Base-by-base conservation (phyloP, 1,140 invertebrate genomes). In the Temnothorax curvispinosus region DNA sequence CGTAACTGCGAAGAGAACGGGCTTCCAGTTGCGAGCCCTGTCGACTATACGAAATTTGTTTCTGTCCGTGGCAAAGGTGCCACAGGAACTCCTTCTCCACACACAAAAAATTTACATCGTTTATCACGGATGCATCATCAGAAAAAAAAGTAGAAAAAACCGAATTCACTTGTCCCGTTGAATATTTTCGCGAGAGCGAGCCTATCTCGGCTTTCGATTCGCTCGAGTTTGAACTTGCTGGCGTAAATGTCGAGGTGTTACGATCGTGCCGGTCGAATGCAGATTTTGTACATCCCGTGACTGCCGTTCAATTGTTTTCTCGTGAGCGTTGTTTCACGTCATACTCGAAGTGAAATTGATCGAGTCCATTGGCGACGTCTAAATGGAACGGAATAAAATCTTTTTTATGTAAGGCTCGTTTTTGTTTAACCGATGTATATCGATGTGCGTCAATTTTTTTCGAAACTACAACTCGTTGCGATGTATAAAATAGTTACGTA, bases 111-210 rank as follows among this genome's bases (percentile, higher is more conserved):
- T 81, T 41, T 74, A 72, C 71, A 82, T 82, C 88, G 65, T 89
- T 89, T 88, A 88, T 89, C 88, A 86, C 77, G 56, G 56, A 88
- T 88, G 67, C 56, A 88, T 89, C 87, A 89, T 89, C 54, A 67
- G n/a, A 21, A 21, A 69, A 72, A 54, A 71, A 58, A 35, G 5
- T 13, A 56, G 41, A 71, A 44, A 56, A 74, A 64, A 47, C 32
- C 38, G 6, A 65, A 74, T 86, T 82, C 44, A 15, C n/a, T 47
- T 54, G 21, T 76, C 60, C 47, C 52, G 15, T 87, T 62, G 71
- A 85, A 85, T 76, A 65, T 75, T 87, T 85, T 87, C 52, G 21
- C 62, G 52, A 38, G 50, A 44, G 65, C 54, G 52, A 64, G 47
- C 75, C 50, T 58, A 67, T 86, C 52, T 69, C 85, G 41, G 80